Evolutionary conservation across 2,888 invertebrate genomes (phyloP), one percentile per base, ranked within the genome.

Genomic region (Drosophila neotestacea): DNA sequence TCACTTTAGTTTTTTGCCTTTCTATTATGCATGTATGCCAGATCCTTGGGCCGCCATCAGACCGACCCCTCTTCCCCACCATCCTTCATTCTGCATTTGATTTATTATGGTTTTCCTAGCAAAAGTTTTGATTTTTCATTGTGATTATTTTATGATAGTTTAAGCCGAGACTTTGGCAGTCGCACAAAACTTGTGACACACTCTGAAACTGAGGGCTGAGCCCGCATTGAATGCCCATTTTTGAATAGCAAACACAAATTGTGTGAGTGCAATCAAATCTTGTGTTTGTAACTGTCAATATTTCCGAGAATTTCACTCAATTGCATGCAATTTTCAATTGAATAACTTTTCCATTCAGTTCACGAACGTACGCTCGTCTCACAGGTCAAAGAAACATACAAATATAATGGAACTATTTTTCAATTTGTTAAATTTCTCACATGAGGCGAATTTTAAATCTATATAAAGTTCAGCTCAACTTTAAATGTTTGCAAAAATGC

Each of bases 121-220:
- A 47, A 80, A 88, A 88, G 73, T 85, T 85, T 83, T 83, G 76
- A 73, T 73, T 83, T 85, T 73, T 63, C 78, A 85, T 85, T 83
- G 84, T 85, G 88, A 83, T 80, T 78, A 86, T 85, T 83, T 83
- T 85, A 74, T 83, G 81, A 83, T 83, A 79, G 81, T 69, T 83
- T 74, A 77, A 70, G 83, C 77, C 59, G 52, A 70, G 77, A 64
- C 73, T 67, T 70, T 56, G 65, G 42, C 51, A 66, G 59, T 52
- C 42, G 34, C 52, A 59, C 52, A 61, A 63, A 73, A 76, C 11
- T 73, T 76, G 61, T 51, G 66, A 54, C 67, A 47, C 48, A 38
- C 56, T 55, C 27, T 4, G 13, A 61, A 36, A 13, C 48, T 72
- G 41, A 13, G 60, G 48, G 67, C 60, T 30, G 22, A 38, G 6